Base-by-base conservation (phyloP, 2,113 vertebrate genomes). In the Riparia riparia region DNA sequence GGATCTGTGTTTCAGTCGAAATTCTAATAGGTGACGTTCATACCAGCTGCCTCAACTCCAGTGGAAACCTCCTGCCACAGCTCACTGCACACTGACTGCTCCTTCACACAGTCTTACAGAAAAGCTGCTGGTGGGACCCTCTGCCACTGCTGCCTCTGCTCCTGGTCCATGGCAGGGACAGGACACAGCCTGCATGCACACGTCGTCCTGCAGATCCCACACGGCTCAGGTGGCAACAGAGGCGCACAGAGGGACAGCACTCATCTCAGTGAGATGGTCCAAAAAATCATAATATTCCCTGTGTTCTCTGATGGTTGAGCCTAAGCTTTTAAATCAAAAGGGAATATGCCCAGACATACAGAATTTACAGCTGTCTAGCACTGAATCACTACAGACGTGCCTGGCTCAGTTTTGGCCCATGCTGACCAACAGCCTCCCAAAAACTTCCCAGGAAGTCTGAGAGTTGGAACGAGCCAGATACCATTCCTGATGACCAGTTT, bases 191-290 rank as follows among this genome's bases (percentile, higher is more conserved):
- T 41, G 45, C n/a, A 17, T 1, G 17, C 41, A 34, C 60, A 18
- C 16, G 34, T 22, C 45, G 22, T n/a, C 28, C 25, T 63, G 34
- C 16, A 74, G 45, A 68, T 34, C 61, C 34, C 34, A 45, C 3
- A 0, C 0, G 2, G 32, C 3, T 6, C 4, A 2, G 19, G 4
- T 3, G 50, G 16, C 54, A 65, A 22, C 37, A 79, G 39, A 34
- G 17, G 3, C 6, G 34, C 44, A 39, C 24, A 61, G 31, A 74
- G 50, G 42, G 82, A 66, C 3, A 3, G 51, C 10, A 29, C 6
- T 21, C 6, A 7, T 49, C 50, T 57, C 5, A 3, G 56, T 45
- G 44, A 89, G 21, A 21, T 31, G 4, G 17, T 24, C 44, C 1
- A 4, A 82, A 90, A 61, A 4, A 2, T 32, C 60, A 15, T 4